These are phyloP conservation scores for Tinea semifulvella DNA, from an alignment of 2,888 invertebrate genomes.

Conservation along the genomic window DNA sequence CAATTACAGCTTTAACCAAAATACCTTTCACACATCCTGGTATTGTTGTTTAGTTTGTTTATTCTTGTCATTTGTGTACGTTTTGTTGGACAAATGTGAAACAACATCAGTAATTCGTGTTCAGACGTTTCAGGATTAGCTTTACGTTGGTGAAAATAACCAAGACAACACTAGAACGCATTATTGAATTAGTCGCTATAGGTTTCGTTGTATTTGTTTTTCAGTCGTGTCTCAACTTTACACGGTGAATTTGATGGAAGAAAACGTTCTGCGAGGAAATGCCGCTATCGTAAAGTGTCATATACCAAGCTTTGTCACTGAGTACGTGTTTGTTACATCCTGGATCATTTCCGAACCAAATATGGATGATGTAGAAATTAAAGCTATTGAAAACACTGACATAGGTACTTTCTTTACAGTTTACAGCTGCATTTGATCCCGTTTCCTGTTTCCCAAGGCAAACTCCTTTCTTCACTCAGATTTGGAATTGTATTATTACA, in stretches of 20 bases:
- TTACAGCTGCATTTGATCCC: neutral
- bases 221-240: constrained; percentile 90
- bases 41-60: too few relatives aligned
- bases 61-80: too few relatives aligned
- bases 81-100: too few relatives aligned
- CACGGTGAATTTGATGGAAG: constrained; percentile 91
- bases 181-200: too few relatives aligned
- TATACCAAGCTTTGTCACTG: constrained; percentile 92
- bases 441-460: neutral
- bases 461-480: neutral
- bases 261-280: constrained; percentile 89
- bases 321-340: constrained; percentile 86
- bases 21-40: too few relatives aligned
- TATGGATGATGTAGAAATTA: constrained; percentile 23
- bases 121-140: neutral
- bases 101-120: too few relatives aligned
- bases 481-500: constrained; percentile 55
- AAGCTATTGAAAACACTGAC: constrained; percentile 10
- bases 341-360: constrained; percentile 79
- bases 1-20: too few relatives aligned
- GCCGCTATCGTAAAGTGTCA: constrained; percentile 91
- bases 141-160: neutral
- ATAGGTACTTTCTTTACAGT: constrained; percentile 14
- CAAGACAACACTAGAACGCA: neutral
- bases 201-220: constrained; percentile 33